Conservation (phyloP, 1,140 invertebrate genomes). For the Neotoxoptera formosana region DNA sequence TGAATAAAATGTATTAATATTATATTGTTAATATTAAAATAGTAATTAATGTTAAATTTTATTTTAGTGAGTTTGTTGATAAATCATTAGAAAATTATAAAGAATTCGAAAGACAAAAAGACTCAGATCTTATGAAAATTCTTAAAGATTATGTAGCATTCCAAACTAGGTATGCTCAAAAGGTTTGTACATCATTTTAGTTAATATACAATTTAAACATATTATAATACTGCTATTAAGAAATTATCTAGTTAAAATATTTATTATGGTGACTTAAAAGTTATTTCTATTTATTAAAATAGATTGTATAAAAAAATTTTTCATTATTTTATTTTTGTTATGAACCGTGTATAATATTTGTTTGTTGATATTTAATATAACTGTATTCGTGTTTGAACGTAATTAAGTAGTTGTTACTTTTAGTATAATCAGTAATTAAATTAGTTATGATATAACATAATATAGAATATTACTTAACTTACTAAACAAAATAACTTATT, state of each 20-base stretch:
- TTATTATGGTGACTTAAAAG: background rate
- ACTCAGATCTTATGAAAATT: slow-evolving; percentile 78
- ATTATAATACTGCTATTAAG: background rate
- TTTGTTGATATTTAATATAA: slow-evolving; percentile 3
- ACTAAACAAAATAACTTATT: background rate
- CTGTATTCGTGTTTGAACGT: background rate
- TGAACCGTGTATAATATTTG: background rate
- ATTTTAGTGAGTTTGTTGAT: slow-evolving; percentile 75
- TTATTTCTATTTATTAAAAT: background rate
- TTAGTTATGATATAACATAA: background rate
- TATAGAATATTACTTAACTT: background rate
- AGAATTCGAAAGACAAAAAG: slow-evolving; percentile 80
- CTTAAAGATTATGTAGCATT: slow-evolving; percentile 77
- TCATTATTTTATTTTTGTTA: background rate
- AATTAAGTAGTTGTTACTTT: background rate
- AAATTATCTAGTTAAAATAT: background rate
- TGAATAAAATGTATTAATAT: background rate
- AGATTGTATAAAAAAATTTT: background rate
- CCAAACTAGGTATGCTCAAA: slow-evolving; percentile 82
- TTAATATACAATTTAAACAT: background rate
- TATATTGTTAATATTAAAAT: background rate
- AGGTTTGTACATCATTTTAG: slow-evolving; percentile 67
- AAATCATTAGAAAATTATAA: slow-evolving; percentile 78
- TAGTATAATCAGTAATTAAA: background rate
- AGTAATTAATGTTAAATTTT: background rate